Evolutionary conservation across 2,888 invertebrate species (phyloP), one percentile per base, ranked within the genome.

Genomic region (Stomorhina lunata): DNA sequence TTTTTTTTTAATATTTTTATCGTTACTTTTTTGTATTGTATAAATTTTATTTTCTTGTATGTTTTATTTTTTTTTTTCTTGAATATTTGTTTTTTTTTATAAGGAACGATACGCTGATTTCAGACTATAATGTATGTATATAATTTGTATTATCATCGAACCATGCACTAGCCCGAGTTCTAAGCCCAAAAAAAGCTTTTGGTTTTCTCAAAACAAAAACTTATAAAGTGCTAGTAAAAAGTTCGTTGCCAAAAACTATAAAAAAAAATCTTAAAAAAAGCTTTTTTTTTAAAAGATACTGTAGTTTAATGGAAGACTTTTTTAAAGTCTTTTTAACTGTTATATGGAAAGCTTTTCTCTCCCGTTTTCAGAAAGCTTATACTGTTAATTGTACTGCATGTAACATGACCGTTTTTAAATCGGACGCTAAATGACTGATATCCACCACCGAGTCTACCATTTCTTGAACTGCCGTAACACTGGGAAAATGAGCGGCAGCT

Each of bases 381-480:
- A 87, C 85, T 12, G 89, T 88, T 63, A 89, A 59, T 37, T 89
- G 88, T 17, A 95, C 95, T 7, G 95, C 94, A 87, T 95, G 94
- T 75, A 95, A 93, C 90, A 96, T 92, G 73, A 94, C 94, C 73
- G 94, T 92, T 85, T 97, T 95, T 68, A 98, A 92, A 86, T 96
- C 95, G 86, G 94, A 94, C 9, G 98, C 97, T 69, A 96, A 93
- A 86, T 95, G 95, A 0, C 97, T 97, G 45, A 98, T 94, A 85
- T 95, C 95, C 27, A 96, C 95, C 37, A 98, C 96, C 4, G 96
- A 94, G 88, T 97, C 97, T 5, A 98, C 97, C 98, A 98, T 98
- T 86, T 96, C 96, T 86, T 97, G 96, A 17, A 98, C 97, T 0
- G 97, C 97, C 40, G 93, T 93, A 9, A 98, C 97, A 88, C 96